Percentiles rank a stretch among this genome's conserved stretches.
Evolutionary conservation across 2,888 invertebrate genomes (phyloP).

Genomic region (Villa cingulata): DNA sequence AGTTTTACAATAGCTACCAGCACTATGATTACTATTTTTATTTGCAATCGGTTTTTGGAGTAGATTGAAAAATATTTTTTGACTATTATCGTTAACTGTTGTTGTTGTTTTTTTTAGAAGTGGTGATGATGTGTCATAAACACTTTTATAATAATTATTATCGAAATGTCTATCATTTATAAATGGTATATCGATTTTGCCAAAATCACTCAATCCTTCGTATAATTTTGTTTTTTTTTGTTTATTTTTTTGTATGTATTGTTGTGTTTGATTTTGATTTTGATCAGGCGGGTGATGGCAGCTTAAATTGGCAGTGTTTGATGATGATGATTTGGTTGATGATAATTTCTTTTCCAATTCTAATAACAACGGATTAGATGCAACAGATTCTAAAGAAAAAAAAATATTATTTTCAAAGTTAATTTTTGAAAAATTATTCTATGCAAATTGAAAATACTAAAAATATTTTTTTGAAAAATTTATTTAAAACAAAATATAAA

Average conservation of each 20-base stretch:
- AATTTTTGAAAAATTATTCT: too few relatives aligned
- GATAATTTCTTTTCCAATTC: conserved; percentile 25
- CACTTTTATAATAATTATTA: conserved; percentile 27
- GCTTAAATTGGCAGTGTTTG: conserved; percentile 40
- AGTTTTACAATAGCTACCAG: neutral
- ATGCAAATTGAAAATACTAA: too few relatives aligned
- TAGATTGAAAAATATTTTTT: conserved; percentile 25
- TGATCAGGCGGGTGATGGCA: conserved; percentile 26
- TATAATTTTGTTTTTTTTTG: too few relatives aligned
- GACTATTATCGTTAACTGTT: conserved; percentile 21
- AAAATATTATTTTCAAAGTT: too few relatives aligned
- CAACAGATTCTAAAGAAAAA: conserved; percentile 25
- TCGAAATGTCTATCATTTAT: too few relatives aligned
- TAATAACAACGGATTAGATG: conserved; percentile 16
- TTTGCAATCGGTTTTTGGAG: neutral
- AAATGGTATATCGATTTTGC: too few relatives aligned
- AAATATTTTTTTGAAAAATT: too few relatives aligned
- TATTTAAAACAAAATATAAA: too few relatives aligned
- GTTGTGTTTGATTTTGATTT: neutral
- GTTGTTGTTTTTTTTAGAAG: too few relatives aligned
- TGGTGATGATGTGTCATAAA: conserved; percentile 31
- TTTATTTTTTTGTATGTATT: neutral
- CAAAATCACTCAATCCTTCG: too few relatives aligned
- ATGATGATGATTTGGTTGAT: conserved; percentile 36
- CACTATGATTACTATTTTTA: neutral